Percentiles rank a stretch among this genome's conserved stretches.
Evolutionary conservation across 2,113 vertebrate genomes (phyloP).

Genomic region (Blennius ocellaris): DNA sequence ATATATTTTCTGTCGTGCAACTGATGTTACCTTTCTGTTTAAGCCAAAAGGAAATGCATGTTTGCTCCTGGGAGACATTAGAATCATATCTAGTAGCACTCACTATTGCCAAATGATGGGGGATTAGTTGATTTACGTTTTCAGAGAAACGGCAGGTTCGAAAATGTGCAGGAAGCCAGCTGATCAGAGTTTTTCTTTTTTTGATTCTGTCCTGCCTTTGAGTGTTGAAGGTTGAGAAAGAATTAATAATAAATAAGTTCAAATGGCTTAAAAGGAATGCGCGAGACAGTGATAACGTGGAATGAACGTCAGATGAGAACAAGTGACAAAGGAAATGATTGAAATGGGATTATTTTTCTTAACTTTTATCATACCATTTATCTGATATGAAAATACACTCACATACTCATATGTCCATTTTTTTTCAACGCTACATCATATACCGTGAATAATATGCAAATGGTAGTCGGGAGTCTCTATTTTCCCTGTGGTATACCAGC

Average conservation of each 20-base stretch:
- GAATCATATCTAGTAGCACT: slow-evolving; percentile 18
- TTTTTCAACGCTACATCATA: not conserved
- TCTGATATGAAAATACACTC: not conserved
- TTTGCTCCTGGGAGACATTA: slow-evolving; percentile 65
- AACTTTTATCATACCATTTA: too few relatives aligned
- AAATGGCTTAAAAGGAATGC: too few relatives aligned
- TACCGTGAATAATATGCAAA: not conserved
- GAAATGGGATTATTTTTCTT: too few relatives aligned
- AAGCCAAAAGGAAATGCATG: slow-evolving; percentile 42
- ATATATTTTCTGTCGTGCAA: slow-evolving; percentile 64
- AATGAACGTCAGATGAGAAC: too few relatives aligned
- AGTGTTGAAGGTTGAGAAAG: too few relatives aligned
- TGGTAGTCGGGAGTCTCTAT: not conserved
- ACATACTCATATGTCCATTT: slow-evolving; percentile 2
- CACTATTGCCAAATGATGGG: slow-evolving; percentile 12
- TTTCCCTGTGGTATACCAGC: not conserved
- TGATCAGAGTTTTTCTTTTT: not conserved
- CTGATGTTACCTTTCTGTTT: slow-evolving; percentile 47
- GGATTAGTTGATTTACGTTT: slow-evolving; percentile 43
- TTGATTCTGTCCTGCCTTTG: not conserved
- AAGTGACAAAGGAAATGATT: too few relatives aligned
- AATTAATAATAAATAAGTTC: too few relatives aligned
- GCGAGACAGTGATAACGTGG: too few relatives aligned
- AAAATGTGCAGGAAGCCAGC: too few relatives aligned
- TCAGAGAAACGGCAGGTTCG: slow-evolving; percentile 20